Evolutionary conservation across 2,113 vertebrate genomes (phyloP).

Genomic region (Microtus montanus): DNA sequence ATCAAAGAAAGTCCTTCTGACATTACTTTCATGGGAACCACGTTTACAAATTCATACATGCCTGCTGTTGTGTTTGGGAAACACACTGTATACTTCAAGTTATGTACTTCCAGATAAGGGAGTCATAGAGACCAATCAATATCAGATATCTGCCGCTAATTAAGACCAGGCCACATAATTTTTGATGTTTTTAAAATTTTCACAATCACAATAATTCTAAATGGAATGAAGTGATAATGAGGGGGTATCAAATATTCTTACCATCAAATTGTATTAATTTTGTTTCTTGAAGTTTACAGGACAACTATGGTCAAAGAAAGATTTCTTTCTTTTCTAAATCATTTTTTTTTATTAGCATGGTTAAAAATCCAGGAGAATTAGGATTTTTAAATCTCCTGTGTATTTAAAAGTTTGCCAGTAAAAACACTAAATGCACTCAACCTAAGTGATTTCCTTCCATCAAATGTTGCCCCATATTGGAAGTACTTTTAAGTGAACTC

Average conservation of each 20-base stretch:
- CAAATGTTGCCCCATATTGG: constrained; percentile 72
- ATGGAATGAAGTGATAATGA: constrained; percentile 73
- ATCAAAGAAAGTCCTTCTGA: constrained; percentile 75
- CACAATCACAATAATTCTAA: constrained; percentile 81
- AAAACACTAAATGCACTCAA: constrained; percentile 73
- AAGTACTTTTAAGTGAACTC: constrained; percentile 72
- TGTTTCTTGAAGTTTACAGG: constrained; percentile 84
- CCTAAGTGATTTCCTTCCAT: constrained; percentile 79
- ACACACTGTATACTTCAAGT: constrained; percentile 68
- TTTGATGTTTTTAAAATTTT: constrained; percentile 76
- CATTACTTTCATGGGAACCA: constrained; percentile 51
- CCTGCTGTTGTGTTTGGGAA: constrained; percentile 64
- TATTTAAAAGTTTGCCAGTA: constrained; percentile 73
- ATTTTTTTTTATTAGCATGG: constrained; percentile 66
- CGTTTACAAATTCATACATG: constrained; percentile 19
- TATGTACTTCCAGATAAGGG: constrained; percentile 74
- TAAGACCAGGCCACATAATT: constrained; percentile 82
- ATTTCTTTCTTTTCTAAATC: constrained; percentile 44
- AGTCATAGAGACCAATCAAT: constrained; percentile 79
- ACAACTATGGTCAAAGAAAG: constrained; percentile 84
- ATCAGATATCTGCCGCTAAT: constrained; percentile 78
- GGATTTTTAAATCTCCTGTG: constrained; percentile 75
- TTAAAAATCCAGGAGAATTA: constrained; percentile 71
- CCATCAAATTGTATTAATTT: constrained; percentile 83
- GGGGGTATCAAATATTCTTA: constrained; percentile 79